Evolutionary conservation across 2,113 vertebrate species (phyloP), one percentile per base, ranked within the genome.

Genomic region (Notarius quadriscutis): DNA sequence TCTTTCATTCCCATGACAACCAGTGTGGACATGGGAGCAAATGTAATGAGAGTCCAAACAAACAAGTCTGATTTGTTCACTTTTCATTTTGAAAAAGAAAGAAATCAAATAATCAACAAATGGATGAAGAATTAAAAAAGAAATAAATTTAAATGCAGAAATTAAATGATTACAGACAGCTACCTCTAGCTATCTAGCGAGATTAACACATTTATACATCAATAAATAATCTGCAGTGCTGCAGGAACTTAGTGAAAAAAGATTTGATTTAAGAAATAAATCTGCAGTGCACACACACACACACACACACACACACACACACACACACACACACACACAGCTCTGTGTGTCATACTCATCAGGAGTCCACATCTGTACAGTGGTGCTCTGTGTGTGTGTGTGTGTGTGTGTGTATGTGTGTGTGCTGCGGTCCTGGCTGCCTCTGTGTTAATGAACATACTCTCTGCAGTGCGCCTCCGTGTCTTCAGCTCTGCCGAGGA

Each of bases 401-500:
- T 88, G 58, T 84, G 41, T 91, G 91, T 86, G 88, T 87, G 89
- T 88, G 87, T 78, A 83, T 78, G 27, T 58, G 27, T 20, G 25
- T 55, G 74, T 57, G 57, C 87, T 51, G 71, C 58, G 20, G 81
- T 62, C 30, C 63, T 72, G 78, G 15, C 78, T 79, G 81, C 84
- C 77, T 62, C 72, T 41, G 87, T 87, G 82, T 87, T 84, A 65
- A 86, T 84, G 60, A 80, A 50, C 71, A 87, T 78, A 74, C 22
- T 74, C 63, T 72, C 74, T 71, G 75, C 81, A 72, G 48, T 30
- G 86, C 80, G 53, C 60, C 80, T 60, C 57, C 7, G 53, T 75
- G 74, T 81, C 51, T 85, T 78, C 79, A 78, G 75, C 55, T 34
- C 77, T 57, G 83, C 69, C 55, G 57, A 5, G 57, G 79, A 62